Evolutionary conservation across 2,113 vertebrate species (phyloP).

Genomic region (Bubo bubo): DNA sequence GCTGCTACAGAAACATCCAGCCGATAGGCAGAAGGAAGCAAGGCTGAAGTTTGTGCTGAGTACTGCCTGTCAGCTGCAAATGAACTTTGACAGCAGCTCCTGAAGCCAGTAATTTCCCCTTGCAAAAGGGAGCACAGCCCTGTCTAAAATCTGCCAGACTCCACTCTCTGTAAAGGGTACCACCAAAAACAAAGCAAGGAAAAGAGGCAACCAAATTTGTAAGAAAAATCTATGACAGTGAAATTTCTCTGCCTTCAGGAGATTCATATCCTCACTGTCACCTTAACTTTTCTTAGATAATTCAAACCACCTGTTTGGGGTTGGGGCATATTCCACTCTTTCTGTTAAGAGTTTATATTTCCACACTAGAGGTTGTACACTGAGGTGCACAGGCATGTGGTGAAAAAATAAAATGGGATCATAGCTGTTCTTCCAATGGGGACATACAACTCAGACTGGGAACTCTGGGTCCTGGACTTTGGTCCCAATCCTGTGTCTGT

Average conservation of each 20-base stretch:
- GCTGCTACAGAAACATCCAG: not conserved
- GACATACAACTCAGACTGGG: not conserved
- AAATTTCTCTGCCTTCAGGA: not conserved
- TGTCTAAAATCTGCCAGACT: not conserved
- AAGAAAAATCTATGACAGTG: not conserved
- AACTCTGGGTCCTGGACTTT: not conserved
- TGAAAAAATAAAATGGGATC: not conserved
- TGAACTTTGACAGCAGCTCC: not conserved
- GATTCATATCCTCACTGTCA: not conserved
- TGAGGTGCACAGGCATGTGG: not conserved
- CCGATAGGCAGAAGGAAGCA: not conserved
- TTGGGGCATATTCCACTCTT: no score
- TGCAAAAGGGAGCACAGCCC: not conserved
- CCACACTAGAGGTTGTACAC: fast-evolving
- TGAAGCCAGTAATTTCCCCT: not conserved
- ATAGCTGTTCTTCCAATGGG: not conserved
- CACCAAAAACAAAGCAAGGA: not conserved
- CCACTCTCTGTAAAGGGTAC: not conserved
- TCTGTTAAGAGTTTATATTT: not conserved
- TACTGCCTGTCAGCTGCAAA: not conserved
- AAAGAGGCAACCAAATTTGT: not conserved
- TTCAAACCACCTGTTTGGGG: not conserved
- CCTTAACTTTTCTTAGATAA: not conserved
- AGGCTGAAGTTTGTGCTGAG: not conserved
- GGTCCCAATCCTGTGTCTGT: not conserved